phyloP scores from a whole-genome alignment of 2,113 vertebrate genomes.

The Heterochromis multidens region DNA sequence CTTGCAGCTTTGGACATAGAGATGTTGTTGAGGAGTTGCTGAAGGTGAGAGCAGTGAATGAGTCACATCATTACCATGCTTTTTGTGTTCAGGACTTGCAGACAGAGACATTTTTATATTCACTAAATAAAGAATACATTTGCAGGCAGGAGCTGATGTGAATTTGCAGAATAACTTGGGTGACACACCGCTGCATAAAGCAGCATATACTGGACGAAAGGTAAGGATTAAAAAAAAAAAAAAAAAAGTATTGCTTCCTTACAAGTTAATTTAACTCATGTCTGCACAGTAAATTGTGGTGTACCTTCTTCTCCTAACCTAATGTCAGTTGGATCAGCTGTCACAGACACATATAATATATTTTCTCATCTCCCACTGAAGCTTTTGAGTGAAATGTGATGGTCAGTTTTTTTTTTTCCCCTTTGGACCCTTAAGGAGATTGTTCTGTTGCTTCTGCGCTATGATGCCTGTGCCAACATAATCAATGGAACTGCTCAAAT shows the following conservation, averaged over 20 bases:
- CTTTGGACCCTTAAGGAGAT: slow-evolving; percentile 77
- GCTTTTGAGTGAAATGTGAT: not conserved
- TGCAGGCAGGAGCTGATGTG: slow-evolving; percentile 84
- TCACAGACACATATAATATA: not conserved
- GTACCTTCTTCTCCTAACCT: not conserved
- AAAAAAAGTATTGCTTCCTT: not conserved
- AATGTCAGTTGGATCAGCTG: not conserved
- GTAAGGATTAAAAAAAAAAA: slow-evolving; percentile 54
- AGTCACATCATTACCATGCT: not conserved
- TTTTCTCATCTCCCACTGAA: not conserved
- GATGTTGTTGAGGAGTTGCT: slow-evolving; percentile 85
- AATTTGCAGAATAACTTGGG: slow-evolving; percentile 86
- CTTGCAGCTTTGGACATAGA: slow-evolving; percentile 85
- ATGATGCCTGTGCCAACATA: slow-evolving; percentile 80
- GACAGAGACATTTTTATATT: not conserved
- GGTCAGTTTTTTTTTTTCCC: not conserved
- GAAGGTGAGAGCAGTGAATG: slow-evolving; percentile 76
- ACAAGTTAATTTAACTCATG: not conserved
- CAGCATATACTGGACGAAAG: slow-evolving; percentile 85
- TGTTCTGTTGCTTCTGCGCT: slow-evolving; percentile 87
- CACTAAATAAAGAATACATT: not conserved
- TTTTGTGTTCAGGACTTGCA: not conserved
- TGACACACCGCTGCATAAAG: slow-evolving; percentile 89
- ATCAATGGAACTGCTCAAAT: slow-evolving; percentile 89
- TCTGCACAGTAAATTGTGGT: not conserved